Conservation (phyloP, 1,140 invertebrate species). For the Lucilia cuprina region DNA sequence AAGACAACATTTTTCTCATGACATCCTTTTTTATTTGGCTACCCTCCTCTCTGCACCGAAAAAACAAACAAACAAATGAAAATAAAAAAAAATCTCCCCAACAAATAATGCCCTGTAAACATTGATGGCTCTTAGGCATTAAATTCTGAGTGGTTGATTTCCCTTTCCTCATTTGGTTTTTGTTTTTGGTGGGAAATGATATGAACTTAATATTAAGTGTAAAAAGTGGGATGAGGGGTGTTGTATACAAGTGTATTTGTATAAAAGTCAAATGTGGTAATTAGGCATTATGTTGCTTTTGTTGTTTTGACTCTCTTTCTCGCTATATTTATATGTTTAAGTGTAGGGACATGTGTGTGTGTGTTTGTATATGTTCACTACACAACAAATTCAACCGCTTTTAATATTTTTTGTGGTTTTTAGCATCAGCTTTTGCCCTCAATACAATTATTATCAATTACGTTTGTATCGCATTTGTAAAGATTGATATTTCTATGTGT, state of each 20-base stretch:
- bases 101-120: neutral
- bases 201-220: neutral
- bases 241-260: neutral
- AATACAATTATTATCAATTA: neutral
- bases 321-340: neutral
- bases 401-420: slow-evolving; percentile 4
- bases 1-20: no score
- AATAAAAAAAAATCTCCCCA: neutral
- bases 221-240: neutral
- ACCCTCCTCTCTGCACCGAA: no score
- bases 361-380: neutral
- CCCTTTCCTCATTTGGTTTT: neutral
- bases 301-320: neutral
- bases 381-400: neutral
- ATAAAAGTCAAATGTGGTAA: neutral
- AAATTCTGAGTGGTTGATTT: neutral
- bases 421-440: neutral
- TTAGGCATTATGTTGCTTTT: neutral
- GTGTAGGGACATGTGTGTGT: neutral
- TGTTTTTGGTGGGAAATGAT: neutral
- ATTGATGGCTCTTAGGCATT: neutral
- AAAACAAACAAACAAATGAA: no score
- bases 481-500: neutral
- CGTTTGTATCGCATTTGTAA: neutral
- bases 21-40: no score